phyloP scores from a whole-genome alignment of 2,797 vertebrate genomes.

The Eremophila alpestris region DNA sequence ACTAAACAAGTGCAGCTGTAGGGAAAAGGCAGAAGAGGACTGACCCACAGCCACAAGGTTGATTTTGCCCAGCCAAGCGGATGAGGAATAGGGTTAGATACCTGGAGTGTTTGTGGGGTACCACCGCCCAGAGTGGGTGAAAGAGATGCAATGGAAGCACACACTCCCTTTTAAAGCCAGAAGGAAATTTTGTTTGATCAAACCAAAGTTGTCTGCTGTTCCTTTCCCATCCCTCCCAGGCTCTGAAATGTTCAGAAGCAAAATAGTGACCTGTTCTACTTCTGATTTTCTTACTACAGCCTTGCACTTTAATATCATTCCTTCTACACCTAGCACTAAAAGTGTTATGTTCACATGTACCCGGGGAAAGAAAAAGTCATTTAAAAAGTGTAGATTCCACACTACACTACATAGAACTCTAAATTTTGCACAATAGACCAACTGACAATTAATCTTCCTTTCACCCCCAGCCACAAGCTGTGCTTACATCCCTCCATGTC shows the following conservation, averaged over 20 bases:
- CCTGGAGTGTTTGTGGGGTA: neutral
- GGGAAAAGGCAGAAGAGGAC: neutral
- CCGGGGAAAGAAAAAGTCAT: neutral
- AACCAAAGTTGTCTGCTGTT: neutral
- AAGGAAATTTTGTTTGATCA: neutral
- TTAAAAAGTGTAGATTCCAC: neutral
- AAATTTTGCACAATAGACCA: neutral
- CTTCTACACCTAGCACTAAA: neutral
- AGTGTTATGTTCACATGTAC: neutral
- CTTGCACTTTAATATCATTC: neutral
- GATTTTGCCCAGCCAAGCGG: neutral
- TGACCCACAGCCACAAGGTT: neutral
- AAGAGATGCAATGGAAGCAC: neutral
- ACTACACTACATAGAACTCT: neutral
- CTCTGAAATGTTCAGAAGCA: neutral
- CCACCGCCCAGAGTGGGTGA: neutral
- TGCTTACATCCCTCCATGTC: neutral
- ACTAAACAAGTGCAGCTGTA: neutral
- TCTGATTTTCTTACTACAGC: neutral
- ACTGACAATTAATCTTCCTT: constrained; percentile 19
- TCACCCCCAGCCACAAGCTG: neutral
- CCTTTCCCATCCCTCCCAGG: neutral
- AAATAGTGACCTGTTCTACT: neutral
- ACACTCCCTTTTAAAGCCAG: neutral
- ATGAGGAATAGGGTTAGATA: neutral